Evolutionary conservation across 2,888 invertebrate species (phyloP), one percentile per base, ranked within the genome.

Genomic region (Campaea margaritaria): DNA sequence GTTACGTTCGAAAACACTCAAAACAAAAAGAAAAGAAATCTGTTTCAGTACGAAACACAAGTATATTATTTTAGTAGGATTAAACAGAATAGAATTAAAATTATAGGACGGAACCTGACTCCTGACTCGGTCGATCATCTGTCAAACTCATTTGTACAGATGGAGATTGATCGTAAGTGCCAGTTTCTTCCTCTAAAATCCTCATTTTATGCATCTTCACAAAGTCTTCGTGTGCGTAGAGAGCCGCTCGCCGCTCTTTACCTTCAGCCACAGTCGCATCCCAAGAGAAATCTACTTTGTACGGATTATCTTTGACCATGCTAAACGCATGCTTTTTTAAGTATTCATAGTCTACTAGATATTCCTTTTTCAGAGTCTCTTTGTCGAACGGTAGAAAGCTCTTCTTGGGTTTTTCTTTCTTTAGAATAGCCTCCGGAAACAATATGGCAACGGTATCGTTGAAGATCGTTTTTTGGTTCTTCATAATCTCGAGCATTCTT

Each of bases 361-460:
- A 93, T 16, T 83, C 76, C 2, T 73, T 79, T 66, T 89, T 91
- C 2, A 86, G 66, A 38, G 77, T 73, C 16, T 83, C 83, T 49
- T 89, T 89, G 28, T 92, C 79, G 11, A 91, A 89, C 1, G 90
- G 75, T 0, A 93, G 81, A 12, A 93, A 79, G 55, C 93, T 88
- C 28, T 87, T 87, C 47, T 89, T 86, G 3, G 82, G 75, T 65
- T 85, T 83, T 14, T 85, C 85, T 66, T 87, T 83, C 65, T 91
- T 91, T 67, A 92, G 91, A 36, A 93, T 86, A 31, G 93, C 93
- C 74, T 95, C 94, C 0, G 95, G 95, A 69, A 95, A 95, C 12
- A 94, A 78, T 61, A 93, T 93, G 9, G 93, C 93, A 0, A 95
- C 93, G 0, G 94, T 94, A 39, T 95, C 94, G 66, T 94, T 94